A percentile compares a stretch with the other conserved stretches of the same genome.
phyloP scores from a whole-genome alignment of 2,113 vertebrate genomes.

The Psittacara wagleri region DNA sequence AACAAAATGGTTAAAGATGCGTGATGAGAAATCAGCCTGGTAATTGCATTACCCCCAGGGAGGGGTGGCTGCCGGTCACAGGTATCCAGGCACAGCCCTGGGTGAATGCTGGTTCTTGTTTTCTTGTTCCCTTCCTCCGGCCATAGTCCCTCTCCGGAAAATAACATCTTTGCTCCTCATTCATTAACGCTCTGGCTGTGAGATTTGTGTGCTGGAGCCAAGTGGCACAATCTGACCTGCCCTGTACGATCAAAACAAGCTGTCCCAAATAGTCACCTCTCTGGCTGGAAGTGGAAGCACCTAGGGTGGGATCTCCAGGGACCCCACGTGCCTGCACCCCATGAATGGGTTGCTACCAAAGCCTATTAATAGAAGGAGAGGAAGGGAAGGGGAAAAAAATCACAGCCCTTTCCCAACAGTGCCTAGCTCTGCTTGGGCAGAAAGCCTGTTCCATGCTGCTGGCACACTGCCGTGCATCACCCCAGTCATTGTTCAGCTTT shows the following conservation, averaged over 20 bases:
- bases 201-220: not conserved
- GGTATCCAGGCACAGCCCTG: not conserved
- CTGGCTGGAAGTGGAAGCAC: not conserved
- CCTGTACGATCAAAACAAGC: not conserved
- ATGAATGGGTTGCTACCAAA: not conserved
- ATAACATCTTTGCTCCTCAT: not conserved
- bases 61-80: not conserved
- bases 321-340: fast-evolving
- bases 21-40: not conserved
- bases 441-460: not conserved
- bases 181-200: not conserved
- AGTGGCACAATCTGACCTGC: not conserved
- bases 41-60: not conserved
- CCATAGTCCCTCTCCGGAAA: not conserved
- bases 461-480: not conserved
- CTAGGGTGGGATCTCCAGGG: not conserved
- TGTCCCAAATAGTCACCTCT: not conserved
- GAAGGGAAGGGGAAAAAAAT: not conserved
- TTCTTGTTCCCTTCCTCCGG: not conserved
- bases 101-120: not conserved
- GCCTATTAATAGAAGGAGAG: not conserved
- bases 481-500: not conserved
- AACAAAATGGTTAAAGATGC: not conserved
- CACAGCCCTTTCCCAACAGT: not conserved
- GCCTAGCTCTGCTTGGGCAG: not conserved